Base-by-base conservation (phyloP, 2,888 invertebrate species). In the Opisthograptis luteolata region DNA sequence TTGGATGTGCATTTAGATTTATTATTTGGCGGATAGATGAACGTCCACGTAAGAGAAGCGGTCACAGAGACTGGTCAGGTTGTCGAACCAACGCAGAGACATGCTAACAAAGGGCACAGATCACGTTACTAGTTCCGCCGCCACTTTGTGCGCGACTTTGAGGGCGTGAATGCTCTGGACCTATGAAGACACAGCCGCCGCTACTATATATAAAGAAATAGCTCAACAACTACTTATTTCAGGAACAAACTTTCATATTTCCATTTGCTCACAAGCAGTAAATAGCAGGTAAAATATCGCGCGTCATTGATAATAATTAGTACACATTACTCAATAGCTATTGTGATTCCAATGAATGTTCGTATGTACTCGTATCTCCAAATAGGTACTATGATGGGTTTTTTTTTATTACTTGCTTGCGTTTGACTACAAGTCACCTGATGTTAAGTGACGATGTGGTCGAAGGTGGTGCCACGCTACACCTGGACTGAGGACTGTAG, bases 1-100 rank as follows among this genome's bases (percentile, higher is more conserved):
- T 70, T 58, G 68, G 66, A 62, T 70, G 69, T 60, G 70, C 81
- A 77, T 81, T 81, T 76, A 78, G 72, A 68, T 66, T 54, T 49
- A 60, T 58, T 68, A 66, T 62, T 66, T 59, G 35, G 48, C 61
- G 51, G 60, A 62, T 61, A 62, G 46, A 66, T 67, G 66, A 71
- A 83, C 88, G 87, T 87, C 87, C 87, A 81, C 83, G 69, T 82
- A 73, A 72, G 69, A 60, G 70, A 73, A 76, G 75, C 67, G 70
- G 85, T 81, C 75, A 80, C 76, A 75, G 67, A 81, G 81, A 89
- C 88, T 90, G 82, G 77, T 61, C 76, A 81, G 84, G 81, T 85
- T 84, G 84, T 73, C 83, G 82, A 87, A 87, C 85, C 75, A 79
- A 22, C 42, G 64, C 71, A 65, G 64, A 67, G 58, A 67, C 57